Percentiles rank a stretch among this genome's conserved stretches.
Conservation (phyloP, 1,140 invertebrate species). For the Oryzaephilus surinamensis region DNA sequence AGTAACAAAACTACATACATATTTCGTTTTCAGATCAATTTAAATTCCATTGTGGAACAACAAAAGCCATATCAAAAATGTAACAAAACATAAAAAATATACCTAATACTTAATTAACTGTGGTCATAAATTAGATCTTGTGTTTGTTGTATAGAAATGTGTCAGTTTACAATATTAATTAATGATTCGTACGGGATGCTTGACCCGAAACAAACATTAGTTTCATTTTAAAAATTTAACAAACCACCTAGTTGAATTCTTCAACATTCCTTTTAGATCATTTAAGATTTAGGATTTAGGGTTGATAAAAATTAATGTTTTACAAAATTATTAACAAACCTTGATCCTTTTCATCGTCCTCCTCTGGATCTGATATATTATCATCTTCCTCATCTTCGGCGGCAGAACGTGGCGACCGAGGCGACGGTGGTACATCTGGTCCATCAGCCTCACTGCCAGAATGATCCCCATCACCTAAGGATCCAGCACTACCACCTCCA, state of each 20-base stretch:
- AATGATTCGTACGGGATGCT: constrained; percentile 11
- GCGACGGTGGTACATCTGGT: constrained; percentile 41
- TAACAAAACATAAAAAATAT: no score
- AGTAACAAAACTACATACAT: no score
- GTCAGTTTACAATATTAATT: constrained; percentile 14
- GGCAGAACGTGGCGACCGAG: constrained; percentile 49
- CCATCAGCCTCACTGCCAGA: constrained; percentile 50
- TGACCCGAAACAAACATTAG: constrained; percentile 9
- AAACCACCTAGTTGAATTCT: neutral
- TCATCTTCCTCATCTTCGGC: constrained; percentile 67
- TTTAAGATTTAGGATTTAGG: no score
- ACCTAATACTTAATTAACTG: no score
- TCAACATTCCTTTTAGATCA: no score
- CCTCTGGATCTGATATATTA: constrained; percentile 63
- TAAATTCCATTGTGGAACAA: no score
- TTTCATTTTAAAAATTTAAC: constrained; percentile 1
- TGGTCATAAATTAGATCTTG: constrained; percentile 12
- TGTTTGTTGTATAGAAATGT: constrained; percentile 8
- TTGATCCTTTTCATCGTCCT: constrained; percentile 78
- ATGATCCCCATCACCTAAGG: constrained; percentile 42
- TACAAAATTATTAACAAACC: no score
- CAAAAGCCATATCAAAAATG: no score
- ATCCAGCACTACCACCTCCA: constrained; percentile 53
- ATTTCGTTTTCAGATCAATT: no score
- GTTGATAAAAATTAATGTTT: no score